phyloP scores from a whole-genome alignment of 2,113 vertebrate genomes.

The Chascanopsetta lugubris region DNA sequence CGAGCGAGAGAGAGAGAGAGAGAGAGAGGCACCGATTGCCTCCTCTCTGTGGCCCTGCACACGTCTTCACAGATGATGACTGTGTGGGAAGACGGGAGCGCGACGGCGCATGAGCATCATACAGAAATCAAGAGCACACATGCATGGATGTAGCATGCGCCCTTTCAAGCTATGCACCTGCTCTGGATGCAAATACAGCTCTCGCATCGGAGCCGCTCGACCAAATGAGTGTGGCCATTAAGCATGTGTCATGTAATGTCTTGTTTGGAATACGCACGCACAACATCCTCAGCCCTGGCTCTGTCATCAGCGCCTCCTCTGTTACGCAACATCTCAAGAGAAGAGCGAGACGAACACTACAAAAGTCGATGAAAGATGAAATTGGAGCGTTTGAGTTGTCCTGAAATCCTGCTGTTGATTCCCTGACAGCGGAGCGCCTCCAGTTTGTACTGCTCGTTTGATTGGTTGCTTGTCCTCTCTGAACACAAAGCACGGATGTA shows the following conservation, averaged over 20 bases:
- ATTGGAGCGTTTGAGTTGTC: slow-evolving; percentile 53
- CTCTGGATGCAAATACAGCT: slow-evolving; percentile 5
- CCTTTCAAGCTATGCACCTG: not conserved
- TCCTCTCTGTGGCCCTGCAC: slow-evolving; percentile 41
- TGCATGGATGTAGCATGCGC: slow-evolving; percentile 15
- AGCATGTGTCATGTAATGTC: not conserved
- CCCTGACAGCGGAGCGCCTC: slow-evolving; percentile 52
- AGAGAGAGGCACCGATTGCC: slow-evolving; percentile 48
- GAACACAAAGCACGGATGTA: slow-evolving; percentile 73
- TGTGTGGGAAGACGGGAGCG: slow-evolving; percentile 59
- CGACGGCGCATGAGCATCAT: not conserved
- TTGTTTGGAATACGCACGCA: slow-evolving; percentile 21
- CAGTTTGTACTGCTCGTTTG: slow-evolving; percentile 49
- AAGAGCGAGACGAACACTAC: slow-evolving; percentile 49
- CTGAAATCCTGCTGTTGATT: slow-evolving; percentile 60
- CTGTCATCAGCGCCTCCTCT: slow-evolving; percentile 53
- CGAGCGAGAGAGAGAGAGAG: too few species aligned
- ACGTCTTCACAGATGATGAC: slow-evolving; percentile 32
- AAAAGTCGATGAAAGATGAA: slow-evolving; percentile 66
- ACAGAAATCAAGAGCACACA: slow-evolving; percentile 1
- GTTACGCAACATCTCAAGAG: slow-evolving; percentile 61
- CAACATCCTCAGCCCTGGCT: slow-evolving; percentile 15
- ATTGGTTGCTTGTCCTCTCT: slow-evolving; percentile 58
- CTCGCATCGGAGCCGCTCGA: not conserved
- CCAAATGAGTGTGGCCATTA: slow-evolving; percentile 7